These are phyloP conservation scores for Patella depressa DNA, from an alignment of 2,888 invertebrate species.

Conservation along the genomic window DNA sequence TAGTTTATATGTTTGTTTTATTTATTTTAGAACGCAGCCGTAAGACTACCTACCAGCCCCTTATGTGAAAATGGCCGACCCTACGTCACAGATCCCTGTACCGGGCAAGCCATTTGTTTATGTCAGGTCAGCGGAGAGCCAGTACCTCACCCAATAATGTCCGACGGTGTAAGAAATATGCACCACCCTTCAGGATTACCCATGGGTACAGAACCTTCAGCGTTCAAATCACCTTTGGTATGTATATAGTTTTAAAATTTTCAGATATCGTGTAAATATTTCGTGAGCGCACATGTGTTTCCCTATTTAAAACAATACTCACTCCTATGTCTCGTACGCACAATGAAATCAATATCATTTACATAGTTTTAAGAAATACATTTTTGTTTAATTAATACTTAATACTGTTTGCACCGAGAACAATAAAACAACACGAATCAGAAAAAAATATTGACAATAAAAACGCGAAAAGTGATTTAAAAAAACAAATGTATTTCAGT, in stretches of 20 bases:
- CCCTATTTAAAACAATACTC: too few relatives aligned
- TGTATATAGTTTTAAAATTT: not conserved
- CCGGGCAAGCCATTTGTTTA: slow-evolving; percentile 43
- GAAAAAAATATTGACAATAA: too few relatives aligned
- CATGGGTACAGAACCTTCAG: slow-evolving; percentile 25
- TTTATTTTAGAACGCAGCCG: slow-evolving; percentile 3
- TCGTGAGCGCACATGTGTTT: too few relatives aligned
- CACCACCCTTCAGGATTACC: slow-evolving; percentile 20
- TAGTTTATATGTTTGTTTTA: not conserved
- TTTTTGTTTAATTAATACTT: too few relatives aligned
- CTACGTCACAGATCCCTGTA: slow-evolving; percentile 42
- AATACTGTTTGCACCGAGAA: too few relatives aligned
- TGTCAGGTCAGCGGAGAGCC: slow-evolving; percentile 44
- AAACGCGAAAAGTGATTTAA: too few relatives aligned
- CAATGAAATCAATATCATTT: too few relatives aligned
- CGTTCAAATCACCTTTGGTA: slow-evolving; percentile 27
- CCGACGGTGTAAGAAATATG: slow-evolving; percentile 24
- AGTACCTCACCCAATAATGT: slow-evolving; percentile 34
- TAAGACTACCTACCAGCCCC: slow-evolving; percentile 19
- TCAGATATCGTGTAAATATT: too few relatives aligned
- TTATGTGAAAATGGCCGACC: slow-evolving; percentile 44
- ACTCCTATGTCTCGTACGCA: too few relatives aligned
- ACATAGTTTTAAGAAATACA: too few relatives aligned
- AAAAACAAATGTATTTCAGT: too few relatives aligned
- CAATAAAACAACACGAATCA: too few relatives aligned